Percentiles rank a stretch among this genome's conserved stretches.
Conservation (phyloP, 1,140 invertebrate species). For the Macrobrachium rosenbergii region DNA sequence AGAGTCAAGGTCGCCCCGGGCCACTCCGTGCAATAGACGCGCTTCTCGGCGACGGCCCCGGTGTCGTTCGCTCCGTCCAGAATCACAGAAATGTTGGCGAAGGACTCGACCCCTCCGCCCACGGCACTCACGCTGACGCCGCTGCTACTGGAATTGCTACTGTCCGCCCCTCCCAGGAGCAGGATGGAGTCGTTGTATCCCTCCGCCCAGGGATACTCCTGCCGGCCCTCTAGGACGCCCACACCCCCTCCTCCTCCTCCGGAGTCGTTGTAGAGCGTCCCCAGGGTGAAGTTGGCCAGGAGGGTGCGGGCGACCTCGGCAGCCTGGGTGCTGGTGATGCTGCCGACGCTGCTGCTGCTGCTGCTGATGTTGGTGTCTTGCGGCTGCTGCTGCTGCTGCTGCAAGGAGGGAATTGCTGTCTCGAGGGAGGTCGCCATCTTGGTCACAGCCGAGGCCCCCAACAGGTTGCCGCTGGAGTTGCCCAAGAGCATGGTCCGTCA, state of each 20-base stretch:
- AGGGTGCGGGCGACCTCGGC: not conserved
- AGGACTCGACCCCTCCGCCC: not conserved
- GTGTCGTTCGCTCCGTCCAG: not conserved
- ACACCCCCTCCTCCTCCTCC: not conserved
- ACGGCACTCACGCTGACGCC: too few species aligned
- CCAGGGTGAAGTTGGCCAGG: slow-evolving; percentile 15
- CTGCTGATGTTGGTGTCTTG: not conserved
- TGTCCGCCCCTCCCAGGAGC: not conserved
- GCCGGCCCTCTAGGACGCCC: not conserved
- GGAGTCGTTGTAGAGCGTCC: slow-evolving; percentile 30
- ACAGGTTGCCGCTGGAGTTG: too few species aligned
- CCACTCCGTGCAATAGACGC: slow-evolving; percentile 35
- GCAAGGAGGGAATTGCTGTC: not conserved
- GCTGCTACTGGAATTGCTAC: not conserved
- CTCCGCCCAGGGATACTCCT: slow-evolving; percentile 26
- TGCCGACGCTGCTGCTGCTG: not conserved
- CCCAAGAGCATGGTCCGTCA: slow-evolving; percentile 14
- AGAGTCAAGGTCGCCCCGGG: slow-evolving; percentile 22
- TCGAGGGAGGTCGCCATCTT: too few species aligned
- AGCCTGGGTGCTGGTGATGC: not conserved
- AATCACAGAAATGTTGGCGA: not conserved
- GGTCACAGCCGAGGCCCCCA: too few species aligned
- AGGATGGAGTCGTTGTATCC: slow-evolving; percentile 29
- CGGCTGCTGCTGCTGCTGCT: not conserved
- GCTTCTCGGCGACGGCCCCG: not conserved